Percentiles rank a stretch among this genome's conserved stretches.
Conservation (phyloP, 2,797 vertebrate species). For the Clarias laeviceps region DNA sequence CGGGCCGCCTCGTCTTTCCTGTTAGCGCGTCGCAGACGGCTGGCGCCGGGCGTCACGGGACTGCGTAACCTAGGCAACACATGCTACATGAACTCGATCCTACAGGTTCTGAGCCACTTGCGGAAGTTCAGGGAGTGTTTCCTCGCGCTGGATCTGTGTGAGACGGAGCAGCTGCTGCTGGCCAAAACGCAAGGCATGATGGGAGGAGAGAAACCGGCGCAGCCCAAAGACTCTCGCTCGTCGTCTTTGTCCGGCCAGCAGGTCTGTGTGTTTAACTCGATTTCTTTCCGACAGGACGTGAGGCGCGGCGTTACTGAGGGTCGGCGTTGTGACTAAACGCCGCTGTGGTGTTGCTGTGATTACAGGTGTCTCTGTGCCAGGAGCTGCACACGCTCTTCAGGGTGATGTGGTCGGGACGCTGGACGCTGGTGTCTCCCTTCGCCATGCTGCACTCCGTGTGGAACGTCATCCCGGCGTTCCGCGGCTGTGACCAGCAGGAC, state of each 20-base stretch:
- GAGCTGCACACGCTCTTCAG: conserved; percentile 98
- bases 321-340: not conserved
- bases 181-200: conserved; percentile 83
- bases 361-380: conserved; percentile 90
- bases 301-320: not conserved
- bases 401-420: conserved; percentile 99
- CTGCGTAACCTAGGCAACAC: conserved; percentile 98
- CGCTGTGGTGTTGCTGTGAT: not conserved
- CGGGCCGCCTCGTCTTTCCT: conserved; percentile 79
- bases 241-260: conserved; percentile 84
- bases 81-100: conserved; percentile 99
- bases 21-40: conserved; percentile 71
- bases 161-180: conserved; percentile 90
- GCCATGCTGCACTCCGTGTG: conserved; percentile 99
- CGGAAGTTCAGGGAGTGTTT: conserved; percentile 99
- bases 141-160: conserved; percentile 92
- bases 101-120: conserved; percentile 98
- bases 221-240: conserved; percentile 87
- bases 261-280: conserved; percentile 25
- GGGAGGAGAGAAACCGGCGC: conserved; percentile 85
- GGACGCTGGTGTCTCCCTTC: conserved; percentile 96
- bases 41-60: conserved; percentile 93
- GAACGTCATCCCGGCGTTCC: conserved; percentile 96
- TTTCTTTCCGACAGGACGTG: not conserved
- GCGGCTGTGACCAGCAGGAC: conserved; percentile 97